Conservation (phyloP, 2,113 vertebrate genomes). For the Connochaetes taurinus region DNA sequence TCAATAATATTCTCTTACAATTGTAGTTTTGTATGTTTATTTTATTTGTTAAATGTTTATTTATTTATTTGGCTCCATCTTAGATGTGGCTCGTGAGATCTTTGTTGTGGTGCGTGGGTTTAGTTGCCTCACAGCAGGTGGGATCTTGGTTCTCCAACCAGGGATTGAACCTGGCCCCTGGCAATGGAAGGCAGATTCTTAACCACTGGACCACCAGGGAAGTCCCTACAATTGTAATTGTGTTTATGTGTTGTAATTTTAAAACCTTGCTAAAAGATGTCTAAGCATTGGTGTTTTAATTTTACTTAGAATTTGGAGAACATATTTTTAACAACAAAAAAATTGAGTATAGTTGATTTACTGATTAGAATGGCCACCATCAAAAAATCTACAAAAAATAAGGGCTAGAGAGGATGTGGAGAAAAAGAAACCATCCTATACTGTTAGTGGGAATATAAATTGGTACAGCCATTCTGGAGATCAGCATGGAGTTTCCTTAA, state of each 20-base stretch:
- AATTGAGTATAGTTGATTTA: background rate
- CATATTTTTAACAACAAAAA: background rate
- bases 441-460: background rate
- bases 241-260: background rate
- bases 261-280: background rate
- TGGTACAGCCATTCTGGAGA: background rate
- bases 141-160: background rate
- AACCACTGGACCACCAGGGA: background rate
- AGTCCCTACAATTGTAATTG: background rate
- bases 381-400: background rate
- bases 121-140: background rate
- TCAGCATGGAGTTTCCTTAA: background rate
- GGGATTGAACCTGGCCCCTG: background rate
- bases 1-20: background rate
- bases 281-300: background rate
- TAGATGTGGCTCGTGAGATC: background rate
- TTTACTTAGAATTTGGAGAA: constrained; percentile 30
- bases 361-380: background rate
- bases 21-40: background rate
- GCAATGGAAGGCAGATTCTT: background rate
- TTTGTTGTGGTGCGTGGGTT: background rate
- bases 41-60: background rate
- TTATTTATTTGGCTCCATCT: background rate
- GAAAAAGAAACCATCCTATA: background rate
- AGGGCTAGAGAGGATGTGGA: background rate